These are phyloP conservation scores for Lamellibrachia satsuma DNA, from an alignment of 2,888 invertebrate genomes.

Conservation along the genomic window DNA sequence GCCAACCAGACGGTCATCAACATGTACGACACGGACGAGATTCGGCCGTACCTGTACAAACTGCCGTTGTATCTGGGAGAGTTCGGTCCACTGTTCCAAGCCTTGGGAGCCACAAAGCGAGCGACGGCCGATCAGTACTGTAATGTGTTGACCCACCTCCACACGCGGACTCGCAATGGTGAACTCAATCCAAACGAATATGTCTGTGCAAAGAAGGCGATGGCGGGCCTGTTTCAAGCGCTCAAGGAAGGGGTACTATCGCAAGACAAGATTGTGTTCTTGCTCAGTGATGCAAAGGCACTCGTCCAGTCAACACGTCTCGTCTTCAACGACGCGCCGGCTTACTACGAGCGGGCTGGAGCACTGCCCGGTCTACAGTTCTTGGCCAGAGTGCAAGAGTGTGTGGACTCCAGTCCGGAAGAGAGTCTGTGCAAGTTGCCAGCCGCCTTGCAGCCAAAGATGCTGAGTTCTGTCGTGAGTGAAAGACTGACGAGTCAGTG, in stretches of 20 bases:
- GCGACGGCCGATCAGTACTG: constrained; percentile 43
- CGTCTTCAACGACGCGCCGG: no score
- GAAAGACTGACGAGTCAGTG: constrained; percentile 40
- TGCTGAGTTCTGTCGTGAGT: constrained; percentile 43
- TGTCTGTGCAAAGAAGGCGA: constrained; percentile 36
- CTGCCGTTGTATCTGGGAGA: constrained; percentile 42
- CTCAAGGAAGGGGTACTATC: constrained; percentile 21
- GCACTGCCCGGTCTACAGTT: no score
- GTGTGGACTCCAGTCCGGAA: constrained; percentile 36
- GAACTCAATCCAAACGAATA: constrained; percentile 43
- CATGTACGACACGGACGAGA: constrained; percentile 40
- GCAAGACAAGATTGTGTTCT: constrained; percentile 26
- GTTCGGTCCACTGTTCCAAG: constrained; percentile 43
- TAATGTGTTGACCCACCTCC: constrained; percentile 39
- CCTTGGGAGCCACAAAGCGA: constrained; percentile 42
- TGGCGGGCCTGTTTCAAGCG: constrained; percentile 37
- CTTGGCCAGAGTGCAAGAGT: constrained; percentile 33
- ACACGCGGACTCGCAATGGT: constrained; percentile 29
- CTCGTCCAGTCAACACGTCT: constrained; percentile 29
- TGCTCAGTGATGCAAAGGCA: constrained; percentile 37
- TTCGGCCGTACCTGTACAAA: constrained; percentile 45
- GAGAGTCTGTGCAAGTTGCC: constrained; percentile 38
- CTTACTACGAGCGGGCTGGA: no score
- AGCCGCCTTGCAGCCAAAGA: constrained; percentile 35
- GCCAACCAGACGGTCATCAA: constrained; percentile 41